Evolutionary conservation across 2,113 vertebrate genomes (phyloP).

Genomic region (Anolis sagrei): DNA sequence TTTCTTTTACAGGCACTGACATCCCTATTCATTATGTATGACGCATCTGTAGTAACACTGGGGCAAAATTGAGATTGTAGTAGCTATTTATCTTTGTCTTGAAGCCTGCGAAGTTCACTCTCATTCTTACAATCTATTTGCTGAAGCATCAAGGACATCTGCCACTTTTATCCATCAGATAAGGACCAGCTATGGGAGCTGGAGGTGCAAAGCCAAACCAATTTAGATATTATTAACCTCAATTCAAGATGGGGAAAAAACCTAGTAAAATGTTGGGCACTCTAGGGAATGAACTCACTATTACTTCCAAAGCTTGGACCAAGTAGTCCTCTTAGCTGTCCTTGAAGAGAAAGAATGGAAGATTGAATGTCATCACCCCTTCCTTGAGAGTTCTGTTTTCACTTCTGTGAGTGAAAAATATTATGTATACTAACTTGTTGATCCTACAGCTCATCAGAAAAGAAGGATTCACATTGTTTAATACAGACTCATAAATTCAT

Average conservation of each 20-base stretch:
- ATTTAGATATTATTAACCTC: not conserved
- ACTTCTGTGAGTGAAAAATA: not conserved
- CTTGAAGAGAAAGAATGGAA: slow-evolving; percentile 5
- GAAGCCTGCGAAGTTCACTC: not conserved
- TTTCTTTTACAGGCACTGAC: not conserved
- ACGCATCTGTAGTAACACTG: rapidly evolving
- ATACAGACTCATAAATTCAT: not conserved
- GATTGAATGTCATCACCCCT: slow-evolving; percentile 7
- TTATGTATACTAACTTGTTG: not conserved
- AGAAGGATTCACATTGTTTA: not conserved
- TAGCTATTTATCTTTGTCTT: not conserved
- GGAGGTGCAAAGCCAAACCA: slow-evolving; percentile 23
- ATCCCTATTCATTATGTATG: slow-evolving; percentile 2
- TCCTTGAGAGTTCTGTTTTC: not conserved
- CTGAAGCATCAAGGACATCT: slow-evolving; percentile 2
- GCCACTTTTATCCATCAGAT: slow-evolving; percentile 22
- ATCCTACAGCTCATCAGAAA: not conserved
- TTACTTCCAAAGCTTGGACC: not conserved
- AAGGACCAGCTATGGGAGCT: not conserved
- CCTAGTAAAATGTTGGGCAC: not conserved
- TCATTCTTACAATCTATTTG: slow-evolving; percentile 22
- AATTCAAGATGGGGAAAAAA: not conserved
- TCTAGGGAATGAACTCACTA: not conserved
- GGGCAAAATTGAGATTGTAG: not conserved
- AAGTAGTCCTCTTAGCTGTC: not conserved